Conservation (phyloP, 2,797 vertebrate genomes). For the Podarcis siculus region DNA sequence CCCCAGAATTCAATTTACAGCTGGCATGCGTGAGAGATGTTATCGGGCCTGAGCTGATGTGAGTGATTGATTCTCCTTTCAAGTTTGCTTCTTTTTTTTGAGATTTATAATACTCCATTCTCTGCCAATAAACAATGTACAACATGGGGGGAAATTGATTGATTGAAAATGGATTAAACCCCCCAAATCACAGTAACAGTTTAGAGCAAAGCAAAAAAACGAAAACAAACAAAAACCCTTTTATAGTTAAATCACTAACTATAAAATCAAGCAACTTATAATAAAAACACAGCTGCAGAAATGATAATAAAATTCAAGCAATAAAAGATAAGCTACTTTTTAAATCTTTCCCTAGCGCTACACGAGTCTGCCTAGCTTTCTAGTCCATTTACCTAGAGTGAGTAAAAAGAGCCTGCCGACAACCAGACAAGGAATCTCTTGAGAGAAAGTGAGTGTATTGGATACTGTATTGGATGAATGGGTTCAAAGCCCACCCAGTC, state of each 20-base stretch:
- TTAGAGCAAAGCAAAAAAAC: too few relatives aligned
- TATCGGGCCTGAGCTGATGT: not conserved
- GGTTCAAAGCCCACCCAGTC: not conserved
- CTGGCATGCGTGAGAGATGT: not conserved
- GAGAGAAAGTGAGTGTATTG: not conserved
- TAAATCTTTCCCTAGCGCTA: not conserved
- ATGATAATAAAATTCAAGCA: not conserved
- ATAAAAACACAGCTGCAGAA: not conserved
- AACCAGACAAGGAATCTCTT: not conserved
- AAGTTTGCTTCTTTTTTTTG: not conserved
- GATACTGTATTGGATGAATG: not conserved
- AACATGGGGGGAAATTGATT: not conserved
- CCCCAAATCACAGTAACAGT: not conserved
- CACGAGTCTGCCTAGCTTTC: not conserved
- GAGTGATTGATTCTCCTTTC: not conserved
- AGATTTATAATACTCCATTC: not conserved
- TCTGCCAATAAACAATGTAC: not conserved
- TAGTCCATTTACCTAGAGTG: not conserved
- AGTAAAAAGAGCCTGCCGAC: not conserved
- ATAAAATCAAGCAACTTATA: not conserved
- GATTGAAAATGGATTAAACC: not conserved
- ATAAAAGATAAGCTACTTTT: not conserved
- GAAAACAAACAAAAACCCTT: not conserved
- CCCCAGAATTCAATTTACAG: not conserved
- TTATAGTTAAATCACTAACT: not conserved